A percentile compares a stretch with the other conserved stretches of the same genome.
Evolutionary conservation across 2,888 invertebrate genomes (phyloP).

Genomic region (Xanthostigma xanthostigma): DNA sequence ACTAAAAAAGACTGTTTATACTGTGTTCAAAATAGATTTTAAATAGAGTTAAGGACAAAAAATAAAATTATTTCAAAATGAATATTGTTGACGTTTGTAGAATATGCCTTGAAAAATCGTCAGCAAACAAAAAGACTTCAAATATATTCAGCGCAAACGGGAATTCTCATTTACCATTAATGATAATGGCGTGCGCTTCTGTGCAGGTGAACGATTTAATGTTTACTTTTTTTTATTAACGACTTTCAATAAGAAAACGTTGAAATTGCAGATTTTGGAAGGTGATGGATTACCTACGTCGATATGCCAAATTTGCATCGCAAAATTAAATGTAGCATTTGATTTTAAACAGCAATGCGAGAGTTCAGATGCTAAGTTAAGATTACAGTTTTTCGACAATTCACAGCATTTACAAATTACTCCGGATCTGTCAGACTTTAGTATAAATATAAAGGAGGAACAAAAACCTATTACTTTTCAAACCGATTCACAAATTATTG

Average conservation of each 20-base stretch:
- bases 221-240: not conserved
- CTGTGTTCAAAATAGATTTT: not conserved
- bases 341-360: conserved; percentile 21
- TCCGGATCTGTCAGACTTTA: conserved; percentile 13
- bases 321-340: conserved; percentile 19
- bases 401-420: conserved; percentile 14
- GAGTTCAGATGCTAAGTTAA: conserved; percentile 18
- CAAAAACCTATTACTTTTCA: conserved; percentile 9
- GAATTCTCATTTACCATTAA: conserved; percentile 15
- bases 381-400: conserved; percentile 17
- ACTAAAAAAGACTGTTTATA: not conserved
- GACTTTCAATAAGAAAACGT: not conserved
- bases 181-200: conserved; percentile 21
- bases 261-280: conserved; percentile 16
- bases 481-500: too few relatives aligned
- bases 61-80: conserved; percentile 4
- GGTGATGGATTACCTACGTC: conserved; percentile 19
- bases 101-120: conserved; percentile 19
- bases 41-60: not conserved
- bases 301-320: conserved; percentile 19
- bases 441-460: conserved; percentile 12
- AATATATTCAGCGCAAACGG: conserved; percentile 18
- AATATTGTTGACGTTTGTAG: conserved; percentile 17
- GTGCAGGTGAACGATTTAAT: conserved; percentile 17
- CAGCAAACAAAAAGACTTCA: conserved; percentile 17